These are phyloP conservation scores for Neodiprion lecontei DNA, from an alignment of 1,140 invertebrate genomes.

Conservation along the genomic window DNA sequence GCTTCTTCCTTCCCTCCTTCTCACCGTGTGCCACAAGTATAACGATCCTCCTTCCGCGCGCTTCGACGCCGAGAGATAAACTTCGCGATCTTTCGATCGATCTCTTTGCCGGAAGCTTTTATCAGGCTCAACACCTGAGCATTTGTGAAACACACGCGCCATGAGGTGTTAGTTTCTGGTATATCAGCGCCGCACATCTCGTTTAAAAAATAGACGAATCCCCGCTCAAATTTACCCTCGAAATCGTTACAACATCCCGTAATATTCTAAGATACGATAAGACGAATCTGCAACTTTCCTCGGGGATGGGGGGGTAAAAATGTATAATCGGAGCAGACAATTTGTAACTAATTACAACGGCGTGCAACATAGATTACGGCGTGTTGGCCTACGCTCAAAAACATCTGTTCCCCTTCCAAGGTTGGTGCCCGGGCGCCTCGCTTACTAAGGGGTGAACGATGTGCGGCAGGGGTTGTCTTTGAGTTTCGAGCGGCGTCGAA, in stretches of 20 bases:
- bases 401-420: conserved; percentile 57
- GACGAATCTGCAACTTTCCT: conserved; percentile 35
- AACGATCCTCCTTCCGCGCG: background rate
- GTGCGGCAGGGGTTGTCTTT: background rate
- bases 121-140: background rate
- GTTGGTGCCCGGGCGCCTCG: background rate
- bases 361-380: conserved; percentile 62
- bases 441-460: background rate
- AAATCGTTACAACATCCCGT: conserved; percentile 15
- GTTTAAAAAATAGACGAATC: too few relatives aligned
- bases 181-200: too few relatives aligned
- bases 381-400: conserved; percentile 57
- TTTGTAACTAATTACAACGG: conserved; percentile 62
- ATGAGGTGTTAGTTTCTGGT: too few relatives aligned
- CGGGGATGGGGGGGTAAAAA: too few relatives aligned
- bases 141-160: too few relatives aligned
- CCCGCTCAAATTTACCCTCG: too few relatives aligned
- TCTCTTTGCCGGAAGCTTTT: background rate
- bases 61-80: conserved; percentile 13
- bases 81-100: conserved; percentile 11
- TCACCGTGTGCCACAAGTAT: background rate
- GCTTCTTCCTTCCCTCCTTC: background rate
- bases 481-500: background rate
- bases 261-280: conserved; percentile 23
- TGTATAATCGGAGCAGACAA: background rate